These are phyloP conservation scores for Habrosyne pyritoides DNA, from an alignment of 2,888 invertebrate genomes.

Conservation along the genomic window DNA sequence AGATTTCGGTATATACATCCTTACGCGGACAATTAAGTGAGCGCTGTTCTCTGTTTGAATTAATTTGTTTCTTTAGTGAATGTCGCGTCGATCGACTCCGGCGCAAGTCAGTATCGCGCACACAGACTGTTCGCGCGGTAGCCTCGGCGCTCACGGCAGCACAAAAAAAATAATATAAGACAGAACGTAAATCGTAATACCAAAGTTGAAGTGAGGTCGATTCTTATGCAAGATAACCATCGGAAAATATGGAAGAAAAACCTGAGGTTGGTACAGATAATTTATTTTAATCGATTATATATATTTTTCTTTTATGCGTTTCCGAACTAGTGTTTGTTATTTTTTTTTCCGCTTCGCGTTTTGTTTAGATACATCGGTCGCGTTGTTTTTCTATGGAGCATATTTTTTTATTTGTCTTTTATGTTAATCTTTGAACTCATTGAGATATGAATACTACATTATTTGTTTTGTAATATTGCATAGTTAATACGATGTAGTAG, in stretches of 20 bases:
- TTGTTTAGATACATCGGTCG: background rate
- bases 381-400: background rate
- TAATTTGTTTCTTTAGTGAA: background rate
- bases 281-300: constrained; percentile 16
- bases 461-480: no score
- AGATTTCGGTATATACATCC: no score
- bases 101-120: constrained; percentile 47
- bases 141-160: constrained; percentile 45
- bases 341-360: background rate
- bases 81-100: background rate
- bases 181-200: constrained; percentile 37
- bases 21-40: no score
- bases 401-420: no score
- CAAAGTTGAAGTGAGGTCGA: constrained; percentile 12
- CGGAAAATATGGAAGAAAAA: constrained; percentile 49
- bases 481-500: no score
- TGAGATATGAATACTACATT: no score
- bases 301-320: background rate
- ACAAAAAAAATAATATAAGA: constrained; percentile 34
- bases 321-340: background rate
- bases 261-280: constrained; percentile 48
- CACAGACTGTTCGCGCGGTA: constrained; percentile 51
- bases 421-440: no score
- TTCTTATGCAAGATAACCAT: constrained; percentile 25
- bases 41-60: background rate